Conservation (phyloP, 1,140 invertebrate genomes). For the Pectinophora gossypiella region DNA sequence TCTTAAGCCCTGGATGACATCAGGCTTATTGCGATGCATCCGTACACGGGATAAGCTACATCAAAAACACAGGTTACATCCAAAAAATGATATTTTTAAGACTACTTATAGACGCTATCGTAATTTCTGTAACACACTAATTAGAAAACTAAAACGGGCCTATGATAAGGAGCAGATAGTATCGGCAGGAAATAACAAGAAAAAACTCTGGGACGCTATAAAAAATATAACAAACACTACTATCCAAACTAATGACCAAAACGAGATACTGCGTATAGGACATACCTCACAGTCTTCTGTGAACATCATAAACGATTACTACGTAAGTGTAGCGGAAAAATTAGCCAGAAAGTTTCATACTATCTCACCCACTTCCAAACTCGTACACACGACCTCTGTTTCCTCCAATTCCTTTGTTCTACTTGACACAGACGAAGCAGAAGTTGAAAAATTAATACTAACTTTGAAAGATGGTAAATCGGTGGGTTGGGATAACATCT, state of each 20-base stretch:
- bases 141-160: constrained; percentile 14
- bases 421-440: neutral
- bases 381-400: neutral
- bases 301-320: neutral
- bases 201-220: constrained; percentile 16
- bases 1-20: constrained; percentile 18
- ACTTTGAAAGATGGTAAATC: neutral
- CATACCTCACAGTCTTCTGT: neutral
- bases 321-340: neutral
- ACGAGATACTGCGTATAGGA: neutral
- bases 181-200: constrained; percentile 8
- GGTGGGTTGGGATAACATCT: constrained; percentile 8
- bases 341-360: neutral
- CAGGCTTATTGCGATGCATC: constrained; percentile 15
- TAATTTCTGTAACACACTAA: constrained; percentile 13
- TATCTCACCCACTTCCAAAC: neutral
- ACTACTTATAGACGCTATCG: constrained; percentile 15
- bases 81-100: constrained; percentile 10
- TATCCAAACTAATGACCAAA: neutral
- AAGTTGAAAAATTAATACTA: neutral
- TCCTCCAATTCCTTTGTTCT: neutral
- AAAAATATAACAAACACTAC: constrained; percentile 8
- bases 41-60: constrained; percentile 17
- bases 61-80: constrained; percentile 14
- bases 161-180: constrained; percentile 8